Evolutionary conservation across 2,888 invertebrate species (phyloP).

Genomic region (Timandra comae): DNA sequence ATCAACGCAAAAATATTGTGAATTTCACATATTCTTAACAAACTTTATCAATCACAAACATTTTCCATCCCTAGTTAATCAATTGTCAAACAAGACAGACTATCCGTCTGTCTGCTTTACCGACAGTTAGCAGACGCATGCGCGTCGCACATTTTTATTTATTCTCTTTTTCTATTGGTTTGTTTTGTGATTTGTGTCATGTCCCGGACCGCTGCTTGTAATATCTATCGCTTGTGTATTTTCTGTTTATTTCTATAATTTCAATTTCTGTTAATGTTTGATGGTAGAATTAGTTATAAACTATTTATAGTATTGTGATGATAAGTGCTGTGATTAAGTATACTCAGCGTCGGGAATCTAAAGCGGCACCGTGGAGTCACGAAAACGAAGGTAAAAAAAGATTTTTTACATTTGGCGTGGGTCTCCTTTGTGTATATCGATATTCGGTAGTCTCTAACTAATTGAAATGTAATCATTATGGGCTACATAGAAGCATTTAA

Average conservation of each 20-base stretch:
- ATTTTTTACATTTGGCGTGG: conserved; percentile 51
- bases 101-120: conserved; percentile 46
- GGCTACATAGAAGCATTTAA: too few relatives aligned
- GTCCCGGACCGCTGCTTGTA: conserved; percentile 61
- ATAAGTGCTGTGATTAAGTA: conserved; percentile 75
- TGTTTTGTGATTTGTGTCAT: conserved; percentile 72
- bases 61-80: too few relatives aligned
- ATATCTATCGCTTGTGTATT: conserved; percentile 59
- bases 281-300: conserved; percentile 59
- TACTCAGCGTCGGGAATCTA: conserved; percentile 72
- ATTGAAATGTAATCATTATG: too few relatives aligned
- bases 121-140: conserved; percentile 60
- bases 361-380: conserved; percentile 78
- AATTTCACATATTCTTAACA: too few relatives aligned
- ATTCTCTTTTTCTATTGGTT: conserved; percentile 69
- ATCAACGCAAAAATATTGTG: too few relatives aligned
- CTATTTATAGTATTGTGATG: conserved; percentile 71
- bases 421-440: conserved; percentile 9
- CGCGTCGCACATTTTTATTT: conserved; percentile 54
- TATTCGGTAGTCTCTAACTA: conserved; percentile 7
- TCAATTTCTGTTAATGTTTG: conserved; percentile 42
- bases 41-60: too few relatives aligned
- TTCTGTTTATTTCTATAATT: conserved; percentile 54
- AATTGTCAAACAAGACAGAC: conserved; percentile 1
- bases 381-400: conserved; percentile 76